Evolutionary conservation across 2,113 vertebrate species (phyloP).

Genomic region (Capreolus pygargus): DNA sequence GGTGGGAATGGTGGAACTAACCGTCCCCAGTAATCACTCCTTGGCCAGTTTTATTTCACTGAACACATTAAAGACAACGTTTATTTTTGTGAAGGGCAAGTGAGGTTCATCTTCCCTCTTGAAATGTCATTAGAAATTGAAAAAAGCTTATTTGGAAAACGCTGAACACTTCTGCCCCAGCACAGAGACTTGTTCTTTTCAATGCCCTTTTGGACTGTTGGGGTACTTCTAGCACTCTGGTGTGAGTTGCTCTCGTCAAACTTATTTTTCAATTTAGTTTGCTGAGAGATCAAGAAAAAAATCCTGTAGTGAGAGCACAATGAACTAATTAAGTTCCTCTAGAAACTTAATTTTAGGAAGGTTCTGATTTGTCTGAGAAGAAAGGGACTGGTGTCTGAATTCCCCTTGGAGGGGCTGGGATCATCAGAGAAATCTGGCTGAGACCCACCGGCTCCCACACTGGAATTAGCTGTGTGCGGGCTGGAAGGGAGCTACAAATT

Average conservation of each 20-base stretch:
- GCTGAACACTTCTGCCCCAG: background rate
- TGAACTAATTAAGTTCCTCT: background rate
- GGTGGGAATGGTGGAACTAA: fast-evolving
- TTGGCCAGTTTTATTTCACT: background rate
- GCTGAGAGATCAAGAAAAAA: background rate
- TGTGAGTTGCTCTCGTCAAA: conserved; percentile 25
- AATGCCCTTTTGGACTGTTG: background rate
- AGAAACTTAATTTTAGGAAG: conserved; percentile 52
- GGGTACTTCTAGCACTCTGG: background rate
- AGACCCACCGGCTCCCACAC: background rate
- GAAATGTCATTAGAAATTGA: background rate
- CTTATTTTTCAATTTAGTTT: conserved; percentile 52
- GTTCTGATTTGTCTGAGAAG: conserved; percentile 41
- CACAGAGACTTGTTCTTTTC: background rate
- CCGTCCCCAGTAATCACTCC: fast-evolving
- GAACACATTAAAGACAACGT: background rate
- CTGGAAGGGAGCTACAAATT: conserved; percentile 36
- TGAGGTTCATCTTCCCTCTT: background rate
- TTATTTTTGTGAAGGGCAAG: background rate
- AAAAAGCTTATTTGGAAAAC: conserved; percentile 30
- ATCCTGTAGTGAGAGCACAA: background rate
- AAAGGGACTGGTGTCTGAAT: background rate
- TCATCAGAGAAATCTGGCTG: conserved; percentile 12
- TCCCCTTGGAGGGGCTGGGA: background rate
- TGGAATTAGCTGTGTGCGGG: background rate